Evolutionary conservation across 1,140 invertebrate species (phyloP).

Genomic region (Heliconius congener): DNA sequence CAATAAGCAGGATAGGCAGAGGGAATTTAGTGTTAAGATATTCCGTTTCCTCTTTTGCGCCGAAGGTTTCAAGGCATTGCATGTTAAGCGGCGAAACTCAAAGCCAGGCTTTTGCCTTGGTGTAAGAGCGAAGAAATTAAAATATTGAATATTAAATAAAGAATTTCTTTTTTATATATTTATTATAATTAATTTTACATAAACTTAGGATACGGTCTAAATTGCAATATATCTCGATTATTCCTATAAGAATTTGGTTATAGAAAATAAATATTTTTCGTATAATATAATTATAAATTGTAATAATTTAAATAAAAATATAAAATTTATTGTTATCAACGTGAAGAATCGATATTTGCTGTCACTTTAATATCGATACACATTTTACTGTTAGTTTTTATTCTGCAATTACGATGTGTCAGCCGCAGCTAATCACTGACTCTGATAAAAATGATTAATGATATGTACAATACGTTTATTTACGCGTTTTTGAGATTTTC

Average conservation of each 20-base stretch:
- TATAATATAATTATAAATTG: neutral
- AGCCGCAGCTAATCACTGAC: conserved; percentile 19
- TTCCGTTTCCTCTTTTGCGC: too few species aligned
- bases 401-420: conserved; percentile 19
- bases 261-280: neutral
- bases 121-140: too few species aligned
- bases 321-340: neutral
- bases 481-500: neutral
- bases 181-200: neutral
- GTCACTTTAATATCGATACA: neutral
- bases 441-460: conserved; percentile 17
- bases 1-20: too few species aligned
- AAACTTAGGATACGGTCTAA: neutral
- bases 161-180: too few species aligned
- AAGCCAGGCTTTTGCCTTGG: too few species aligned
- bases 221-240: neutral
- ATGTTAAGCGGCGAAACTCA: too few species aligned
- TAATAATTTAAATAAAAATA: neutral
- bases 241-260: neutral
- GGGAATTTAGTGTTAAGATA: too few species aligned
- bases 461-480: neutral
- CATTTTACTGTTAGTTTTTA: conserved; percentile 10
- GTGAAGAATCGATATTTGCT: conserved; percentile 5
- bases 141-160: too few species aligned
- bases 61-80: too few species aligned